A percentile compares a stretch with the other conserved stretches of the same genome.
Evolutionary conservation across 2,888 invertebrate species (phyloP).

Genomic region (Polylopha cassiicola): DNA sequence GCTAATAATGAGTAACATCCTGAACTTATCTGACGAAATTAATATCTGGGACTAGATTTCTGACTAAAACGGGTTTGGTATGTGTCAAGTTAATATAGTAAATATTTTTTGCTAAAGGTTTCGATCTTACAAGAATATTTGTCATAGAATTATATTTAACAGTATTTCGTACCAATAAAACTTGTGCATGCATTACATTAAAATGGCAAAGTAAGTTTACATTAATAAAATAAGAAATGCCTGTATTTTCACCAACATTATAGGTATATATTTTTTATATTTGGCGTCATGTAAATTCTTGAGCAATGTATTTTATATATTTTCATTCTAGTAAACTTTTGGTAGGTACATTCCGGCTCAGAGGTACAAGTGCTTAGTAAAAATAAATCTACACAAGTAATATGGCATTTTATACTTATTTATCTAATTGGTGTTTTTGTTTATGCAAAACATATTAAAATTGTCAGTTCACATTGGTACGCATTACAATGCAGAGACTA

Average conservation of each 20-base stretch:
- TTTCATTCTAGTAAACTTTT: constrained; percentile 3
- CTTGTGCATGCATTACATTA: constrained; percentile 4
- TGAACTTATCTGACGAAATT: constrained; percentile 50
- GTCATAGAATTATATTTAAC: constrained; percentile 27
- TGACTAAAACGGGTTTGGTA: constrained; percentile 65
- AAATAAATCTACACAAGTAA: constrained; percentile 19
- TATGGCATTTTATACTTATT: constrained; percentile 19
- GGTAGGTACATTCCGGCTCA: constrained; percentile 19
- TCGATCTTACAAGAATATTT: constrained; percentile 31
- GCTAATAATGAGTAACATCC: constrained; percentile 50
- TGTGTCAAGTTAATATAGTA: constrained; percentile 36
- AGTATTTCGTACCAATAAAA: constrained; percentile 25
- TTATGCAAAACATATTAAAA: constrained; percentile 3
- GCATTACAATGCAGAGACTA: constrained; percentile 4
- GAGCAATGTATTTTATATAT: constrained; percentile 16
- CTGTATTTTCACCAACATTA: not conserved
- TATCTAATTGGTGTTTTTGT: constrained; percentile 19
- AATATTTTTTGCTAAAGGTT: constrained; percentile 28
- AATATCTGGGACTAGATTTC: constrained; percentile 69
- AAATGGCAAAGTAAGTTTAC: constrained; percentile 4
- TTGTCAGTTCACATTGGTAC: constrained; percentile 12
- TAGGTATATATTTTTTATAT: constrained; percentile 5
- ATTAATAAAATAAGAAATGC: constrained; percentile 2
- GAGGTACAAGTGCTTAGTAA: constrained; percentile 18
- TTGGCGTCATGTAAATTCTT: constrained; percentile 9